Percentiles rank a stretch among this genome's conserved stretches.
Evolutionary conservation across 2,888 invertebrate species (phyloP).

Genomic region (Gasteruption jaculator): DNA sequence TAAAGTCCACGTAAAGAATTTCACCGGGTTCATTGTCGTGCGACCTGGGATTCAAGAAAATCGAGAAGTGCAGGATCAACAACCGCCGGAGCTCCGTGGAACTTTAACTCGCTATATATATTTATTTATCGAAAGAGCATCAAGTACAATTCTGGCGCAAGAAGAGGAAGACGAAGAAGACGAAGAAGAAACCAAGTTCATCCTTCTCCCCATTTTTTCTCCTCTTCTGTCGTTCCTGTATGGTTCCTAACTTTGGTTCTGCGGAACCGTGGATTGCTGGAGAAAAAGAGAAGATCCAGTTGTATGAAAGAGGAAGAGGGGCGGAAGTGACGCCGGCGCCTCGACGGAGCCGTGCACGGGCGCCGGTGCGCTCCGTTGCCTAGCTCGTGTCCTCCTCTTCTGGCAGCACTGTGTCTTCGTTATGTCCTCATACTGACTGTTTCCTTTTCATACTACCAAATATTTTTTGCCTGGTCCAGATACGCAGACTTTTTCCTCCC

Average conservation of each 20-base stretch:
- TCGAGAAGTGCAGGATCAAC: slow-evolving; percentile 34
- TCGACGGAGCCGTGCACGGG: slow-evolving; percentile 49
- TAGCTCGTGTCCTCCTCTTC: slow-evolving; percentile 38
- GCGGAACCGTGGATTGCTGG: slow-evolving; percentile 22
- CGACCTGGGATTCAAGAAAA: slow-evolving; percentile 24
- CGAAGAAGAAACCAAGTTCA: slow-evolving; percentile 6
- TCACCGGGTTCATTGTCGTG: slow-evolving; percentile 17
- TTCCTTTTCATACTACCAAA: slow-evolving; percentile 33
- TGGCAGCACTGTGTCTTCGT: slow-evolving; percentile 47
- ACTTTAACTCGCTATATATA: slow-evolving; percentile 37
- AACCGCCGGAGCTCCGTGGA: too few relatives aligned
- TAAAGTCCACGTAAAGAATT: neutral
- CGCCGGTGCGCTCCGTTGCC: slow-evolving; percentile 48
- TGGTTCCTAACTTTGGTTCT: slow-evolving; percentile 22
- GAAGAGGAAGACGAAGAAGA: slow-evolving; percentile 10
- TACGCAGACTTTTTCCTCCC: slow-evolving; percentile 7
- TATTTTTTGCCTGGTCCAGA: slow-evolving; percentile 31
- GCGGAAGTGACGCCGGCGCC: slow-evolving; percentile 52
- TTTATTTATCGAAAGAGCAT: slow-evolving; percentile 35
- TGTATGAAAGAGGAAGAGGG: slow-evolving; percentile 22
- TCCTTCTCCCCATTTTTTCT: too few relatives aligned
- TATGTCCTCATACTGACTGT: slow-evolving; percentile 44
- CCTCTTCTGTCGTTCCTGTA: neutral
- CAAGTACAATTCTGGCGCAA: slow-evolving; percentile 35
- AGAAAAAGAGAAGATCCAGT: slow-evolving; percentile 17